A percentile compares a stretch with the other conserved stretches of the same genome.
Evolutionary conservation across 1,140 invertebrate species (phyloP).

Genomic region (Potamilus streckersoni): DNA sequence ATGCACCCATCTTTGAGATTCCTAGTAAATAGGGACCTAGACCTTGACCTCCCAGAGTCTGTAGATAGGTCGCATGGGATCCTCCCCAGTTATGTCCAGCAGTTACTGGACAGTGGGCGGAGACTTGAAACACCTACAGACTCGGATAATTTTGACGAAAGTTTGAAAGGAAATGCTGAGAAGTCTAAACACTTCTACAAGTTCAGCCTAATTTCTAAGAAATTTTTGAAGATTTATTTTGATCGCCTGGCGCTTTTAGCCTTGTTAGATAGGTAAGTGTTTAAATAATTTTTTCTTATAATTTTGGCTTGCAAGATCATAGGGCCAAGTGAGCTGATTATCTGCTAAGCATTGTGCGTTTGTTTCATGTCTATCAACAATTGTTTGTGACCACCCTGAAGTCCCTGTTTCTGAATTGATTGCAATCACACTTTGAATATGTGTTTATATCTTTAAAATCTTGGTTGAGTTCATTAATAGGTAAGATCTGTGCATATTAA

Average conservation of each 20-base stretch:
- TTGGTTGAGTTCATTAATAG: too few species aligned
- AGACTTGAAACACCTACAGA: conserved; percentile 48
- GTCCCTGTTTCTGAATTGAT: too few species aligned
- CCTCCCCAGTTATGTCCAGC: conserved; percentile 39
- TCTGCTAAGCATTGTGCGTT: background rate
- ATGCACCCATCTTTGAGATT: background rate
- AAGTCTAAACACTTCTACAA: conserved; percentile 85
- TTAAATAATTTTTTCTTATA: background rate
- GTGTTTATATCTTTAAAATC: too few species aligned
- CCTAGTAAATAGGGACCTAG: conserved; percentile 11
- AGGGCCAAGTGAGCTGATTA: too few species aligned
- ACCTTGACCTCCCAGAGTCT: conserved; percentile 28
- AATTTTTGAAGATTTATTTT: conserved; percentile 78
- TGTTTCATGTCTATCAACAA: too few species aligned
- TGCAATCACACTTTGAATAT: too few species aligned
- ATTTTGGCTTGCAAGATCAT: background rate
- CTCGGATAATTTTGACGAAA: conserved; percentile 53
- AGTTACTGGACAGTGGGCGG: conserved; percentile 45
- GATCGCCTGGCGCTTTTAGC: conserved; percentile 92
- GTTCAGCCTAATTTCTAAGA: conserved; percentile 80
- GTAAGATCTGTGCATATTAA: too few species aligned
- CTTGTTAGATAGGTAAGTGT: conserved; percentile 80
- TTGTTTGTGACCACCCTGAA: too few species aligned
- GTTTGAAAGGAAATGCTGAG: conserved; percentile 66
- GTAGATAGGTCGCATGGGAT: conserved; percentile 11